Percentiles rank a stretch among this genome's conserved stretches.
Evolutionary conservation across 2,888 invertebrate species (phyloP).

Genomic region (Synergus japonicus): DNA sequence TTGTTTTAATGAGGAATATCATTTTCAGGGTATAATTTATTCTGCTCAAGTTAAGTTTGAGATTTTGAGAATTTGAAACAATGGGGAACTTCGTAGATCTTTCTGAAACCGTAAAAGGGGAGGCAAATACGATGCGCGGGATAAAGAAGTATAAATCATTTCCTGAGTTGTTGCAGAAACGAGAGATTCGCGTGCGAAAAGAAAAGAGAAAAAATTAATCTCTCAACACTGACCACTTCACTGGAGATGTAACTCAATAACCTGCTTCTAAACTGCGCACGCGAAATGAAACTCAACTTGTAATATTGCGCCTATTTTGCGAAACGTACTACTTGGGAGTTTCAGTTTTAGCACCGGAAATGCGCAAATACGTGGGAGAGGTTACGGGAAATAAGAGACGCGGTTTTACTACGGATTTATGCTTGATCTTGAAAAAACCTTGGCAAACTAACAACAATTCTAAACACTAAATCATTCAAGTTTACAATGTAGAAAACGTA

Average conservation of each 20-base stretch:
- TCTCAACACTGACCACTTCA: conserved; percentile 35
- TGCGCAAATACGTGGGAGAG: conserved; percentile 29
- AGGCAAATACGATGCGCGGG: neutral
- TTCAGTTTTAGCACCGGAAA: conserved; percentile 35
- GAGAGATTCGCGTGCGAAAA: conserved; percentile 38
- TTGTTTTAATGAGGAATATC: neutral
- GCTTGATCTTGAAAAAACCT: conserved; percentile 31
- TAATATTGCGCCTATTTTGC: conserved; percentile 40
- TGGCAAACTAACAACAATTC: conserved; percentile 21
- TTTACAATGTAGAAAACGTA: neutral
- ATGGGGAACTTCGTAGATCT: neutral
- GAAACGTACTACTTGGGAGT: neutral
- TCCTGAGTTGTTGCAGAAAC: conserved; percentile 14
- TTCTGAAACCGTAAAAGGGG: conserved; percentile 5
- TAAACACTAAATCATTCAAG: conserved; percentile 1
- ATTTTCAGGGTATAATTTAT: neutral
- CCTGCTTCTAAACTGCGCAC: conserved; percentile 21
- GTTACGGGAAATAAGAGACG: conserved; percentile 22
- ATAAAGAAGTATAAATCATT: conserved; percentile 23
- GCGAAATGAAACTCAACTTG: conserved; percentile 12
- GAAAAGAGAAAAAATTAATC: conserved; percentile 27
- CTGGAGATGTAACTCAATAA: conserved; percentile 20
- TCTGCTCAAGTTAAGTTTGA: neutral
- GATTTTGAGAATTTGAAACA: conserved; percentile 12
- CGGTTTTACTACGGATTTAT: conserved; percentile 13